These are phyloP conservation scores for Pollenia labialis DNA, from an alignment of 2,888 invertebrate genomes.

Conservation along the genomic window DNA sequence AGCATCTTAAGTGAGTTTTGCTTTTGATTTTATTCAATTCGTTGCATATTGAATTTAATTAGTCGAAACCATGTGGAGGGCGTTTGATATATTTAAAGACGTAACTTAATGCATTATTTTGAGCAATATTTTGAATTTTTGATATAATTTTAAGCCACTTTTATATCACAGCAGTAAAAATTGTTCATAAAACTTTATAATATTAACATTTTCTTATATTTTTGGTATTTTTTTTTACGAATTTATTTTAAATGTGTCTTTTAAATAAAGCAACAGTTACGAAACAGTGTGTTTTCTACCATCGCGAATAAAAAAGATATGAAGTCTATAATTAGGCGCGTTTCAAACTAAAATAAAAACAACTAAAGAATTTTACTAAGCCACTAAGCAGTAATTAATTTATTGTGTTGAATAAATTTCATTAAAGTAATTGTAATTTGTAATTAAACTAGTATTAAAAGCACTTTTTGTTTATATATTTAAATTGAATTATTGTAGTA, in stretches of 20 bases:
- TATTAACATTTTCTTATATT: conserved; percentile 1
- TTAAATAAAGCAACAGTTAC: conserved; percentile 66
- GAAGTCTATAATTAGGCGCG: conserved; percentile 57
- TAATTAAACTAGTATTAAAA: conserved; percentile 4
- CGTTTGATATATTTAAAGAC: conserved; percentile 48
- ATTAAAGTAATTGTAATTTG: conserved; percentile 14
- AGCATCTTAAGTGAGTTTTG: no score
- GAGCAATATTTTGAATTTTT: conserved; percentile 37
- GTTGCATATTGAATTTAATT: conserved; percentile 34
- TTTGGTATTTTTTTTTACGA: neutral
- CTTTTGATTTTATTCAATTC: conserved; percentile 12
- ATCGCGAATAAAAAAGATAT: neutral
- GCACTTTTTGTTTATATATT: conserved; percentile 6
- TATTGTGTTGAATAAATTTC: neutral
- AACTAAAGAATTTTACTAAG: conserved; percentile 55
- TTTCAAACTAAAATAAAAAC: conserved; percentile 40
- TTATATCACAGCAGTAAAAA: conserved; percentile 71
- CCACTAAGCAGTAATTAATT: conserved; percentile 72
- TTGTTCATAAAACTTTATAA: conserved; percentile 24
- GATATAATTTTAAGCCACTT: conserved; percentile 71
- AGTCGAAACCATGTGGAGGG: conserved; percentile 55
- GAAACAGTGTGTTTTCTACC: conserved; percentile 38
- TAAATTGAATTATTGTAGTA: conserved; percentile 58
- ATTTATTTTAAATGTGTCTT: neutral
- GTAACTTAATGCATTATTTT: neutral